Conservation (phyloP, 2,888 invertebrate genomes). For the Callinectes sapidus region DNA sequence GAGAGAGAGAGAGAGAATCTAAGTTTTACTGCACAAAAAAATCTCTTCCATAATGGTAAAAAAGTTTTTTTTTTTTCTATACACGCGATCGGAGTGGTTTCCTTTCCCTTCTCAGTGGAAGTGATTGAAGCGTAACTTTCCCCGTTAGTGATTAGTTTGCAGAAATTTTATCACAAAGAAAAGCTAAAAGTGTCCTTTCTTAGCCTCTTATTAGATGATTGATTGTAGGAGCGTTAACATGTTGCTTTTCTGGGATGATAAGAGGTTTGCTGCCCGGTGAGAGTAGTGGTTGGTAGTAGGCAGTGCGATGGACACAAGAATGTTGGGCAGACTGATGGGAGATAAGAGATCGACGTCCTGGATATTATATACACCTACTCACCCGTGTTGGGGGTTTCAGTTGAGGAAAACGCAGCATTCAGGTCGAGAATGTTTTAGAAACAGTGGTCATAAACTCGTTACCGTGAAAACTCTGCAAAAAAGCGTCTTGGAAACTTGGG, state of each 20-base stretch:
- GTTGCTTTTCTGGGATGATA: neutral
- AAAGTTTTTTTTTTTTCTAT: neutral
- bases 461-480: slow-evolving; percentile 11
- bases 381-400: neutral
- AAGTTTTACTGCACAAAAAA: slow-evolving; percentile 11
- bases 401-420: neutral
- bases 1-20: neutral
- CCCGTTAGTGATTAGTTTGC: neutral
- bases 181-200: neutral
- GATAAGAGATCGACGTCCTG: neutral
- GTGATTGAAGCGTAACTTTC: neutral
- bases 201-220: neutral
- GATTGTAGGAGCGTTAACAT: neutral
- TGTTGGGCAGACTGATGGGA: neutral
- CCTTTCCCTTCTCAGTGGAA: neutral
- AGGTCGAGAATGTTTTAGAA: neutral
- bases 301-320: neutral
- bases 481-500: neutral
- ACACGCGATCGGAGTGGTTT: neutral
- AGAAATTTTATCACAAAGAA: neutral
- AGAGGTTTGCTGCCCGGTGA: neutral
- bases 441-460: neutral
- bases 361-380: neutral
- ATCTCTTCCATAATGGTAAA: neutral
- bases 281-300: neutral